Evolutionary conservation across 2,113 vertebrate genomes (phyloP).

Genomic region (Nesogale talazaci): DNA sequence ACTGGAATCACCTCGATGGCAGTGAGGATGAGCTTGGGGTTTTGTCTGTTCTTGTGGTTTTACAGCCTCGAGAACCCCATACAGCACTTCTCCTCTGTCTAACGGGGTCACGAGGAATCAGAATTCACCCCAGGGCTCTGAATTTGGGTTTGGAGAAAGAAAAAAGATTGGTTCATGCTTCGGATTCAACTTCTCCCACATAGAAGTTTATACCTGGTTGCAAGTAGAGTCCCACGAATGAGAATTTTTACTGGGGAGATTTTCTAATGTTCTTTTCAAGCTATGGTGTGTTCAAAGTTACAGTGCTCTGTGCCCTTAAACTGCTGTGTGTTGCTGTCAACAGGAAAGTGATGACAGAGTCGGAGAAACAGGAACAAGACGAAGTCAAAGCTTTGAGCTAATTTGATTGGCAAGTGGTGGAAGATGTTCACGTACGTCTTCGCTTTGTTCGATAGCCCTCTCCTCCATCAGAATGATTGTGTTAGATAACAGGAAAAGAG

Average conservation of each 20-base stretch:
- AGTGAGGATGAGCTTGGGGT: no score
- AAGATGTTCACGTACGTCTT: background rate
- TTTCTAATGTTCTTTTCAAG: constrained; percentile 18
- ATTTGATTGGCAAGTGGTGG: background rate
- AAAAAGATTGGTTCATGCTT: background rate
- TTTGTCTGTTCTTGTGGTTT: no score
- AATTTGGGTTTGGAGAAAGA: background rate
- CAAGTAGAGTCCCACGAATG: constrained; percentile 43
- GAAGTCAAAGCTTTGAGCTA: constrained; percentile 75
- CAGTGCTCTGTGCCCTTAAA: background rate
- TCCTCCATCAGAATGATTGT: background rate
- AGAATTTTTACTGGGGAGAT: constrained; percentile 12
- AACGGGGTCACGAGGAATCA: no score
- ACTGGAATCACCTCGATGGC: no score
- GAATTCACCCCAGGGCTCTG: no score
- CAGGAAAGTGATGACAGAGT: constrained; percentile 60
- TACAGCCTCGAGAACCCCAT: no score
- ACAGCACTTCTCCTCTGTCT: no score
- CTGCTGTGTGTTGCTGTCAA: constrained; percentile 57
- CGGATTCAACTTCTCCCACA: background rate
- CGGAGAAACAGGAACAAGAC: constrained; percentile 68
- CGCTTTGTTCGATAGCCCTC: constrained; percentile 1
- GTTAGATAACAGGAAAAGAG: background rate
- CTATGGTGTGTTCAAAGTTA: background rate
- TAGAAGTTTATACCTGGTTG: background rate